These are phyloP conservation scores for Hyaena hyaena DNA, from an alignment of 2,113 vertebrate species.

Conservation along the genomic window DNA sequence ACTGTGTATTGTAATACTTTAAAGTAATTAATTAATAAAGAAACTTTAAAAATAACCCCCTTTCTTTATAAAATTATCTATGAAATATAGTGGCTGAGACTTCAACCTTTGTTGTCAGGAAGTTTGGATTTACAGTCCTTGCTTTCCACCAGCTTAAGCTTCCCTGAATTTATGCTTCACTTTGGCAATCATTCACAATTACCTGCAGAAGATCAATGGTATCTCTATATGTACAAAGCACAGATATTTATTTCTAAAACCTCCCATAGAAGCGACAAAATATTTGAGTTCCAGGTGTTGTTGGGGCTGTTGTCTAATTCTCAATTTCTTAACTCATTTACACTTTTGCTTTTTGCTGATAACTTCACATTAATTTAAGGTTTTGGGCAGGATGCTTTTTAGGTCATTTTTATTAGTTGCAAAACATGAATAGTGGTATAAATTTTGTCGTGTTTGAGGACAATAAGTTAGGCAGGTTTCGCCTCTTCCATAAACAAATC, in stretches of 20 bases:
- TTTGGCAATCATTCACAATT: constrained; percentile 72
- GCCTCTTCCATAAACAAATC: constrained; percentile 61
- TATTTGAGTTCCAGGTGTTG: constrained; percentile 33
- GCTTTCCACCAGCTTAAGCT: constrained; percentile 27
- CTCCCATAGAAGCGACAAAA: constrained; percentile 10
- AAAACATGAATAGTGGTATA: constrained; percentile 43
- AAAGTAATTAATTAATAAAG: constrained; percentile 56
- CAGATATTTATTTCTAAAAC: constrained; percentile 68
- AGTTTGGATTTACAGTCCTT: constrained; percentile 68
- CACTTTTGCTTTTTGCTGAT: constrained; percentile 40
- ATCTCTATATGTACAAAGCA: constrained; percentile 48
- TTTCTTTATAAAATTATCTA: constrained; percentile 51
- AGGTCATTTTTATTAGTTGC: constrained; percentile 71
- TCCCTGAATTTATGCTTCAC: constrained; percentile 72
- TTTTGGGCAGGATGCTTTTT: constrained; percentile 44
- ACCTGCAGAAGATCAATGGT: constrained; percentile 32
- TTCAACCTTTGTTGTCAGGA: constrained; percentile 65
- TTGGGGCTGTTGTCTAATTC: background rate
- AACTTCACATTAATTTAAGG: constrained; percentile 64
- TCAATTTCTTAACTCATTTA: constrained; percentile 46
- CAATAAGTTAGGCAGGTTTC: constrained; percentile 65
- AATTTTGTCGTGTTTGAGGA: constrained; percentile 56
- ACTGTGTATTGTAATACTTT: background rate
- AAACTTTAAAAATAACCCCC: background rate
- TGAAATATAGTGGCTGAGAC: constrained; percentile 59